Evolutionary conservation across 92 coral and sea anemone genomes (phyloP), one percentile per base, ranked within the genome.

Genomic region (Phenganax subtilis): DNA sequence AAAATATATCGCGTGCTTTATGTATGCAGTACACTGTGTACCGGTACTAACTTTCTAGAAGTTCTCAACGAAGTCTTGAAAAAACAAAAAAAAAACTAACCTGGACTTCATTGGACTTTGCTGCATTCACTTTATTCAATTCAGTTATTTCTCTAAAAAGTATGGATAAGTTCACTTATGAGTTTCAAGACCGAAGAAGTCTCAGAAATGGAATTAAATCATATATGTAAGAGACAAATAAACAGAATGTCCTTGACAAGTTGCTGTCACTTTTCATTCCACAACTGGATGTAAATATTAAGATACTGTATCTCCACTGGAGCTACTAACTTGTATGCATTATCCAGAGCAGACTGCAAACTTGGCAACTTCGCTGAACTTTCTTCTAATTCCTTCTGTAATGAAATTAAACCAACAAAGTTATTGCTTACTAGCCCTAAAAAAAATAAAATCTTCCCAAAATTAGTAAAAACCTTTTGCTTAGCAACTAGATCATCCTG

Each of bases 361-460:
- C 97, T 92, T 77, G 97, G 82, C n/a, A 87, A 72, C 82, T 90
- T 94, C 75, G 89, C 97, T 11, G 80, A 80, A 58, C 91, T 88
- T 74, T 94, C 98, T 55, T 94, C 98, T 55, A 94, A 82, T 58
- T 94, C 98, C 47, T 91, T 86, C 98, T 94, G 66, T 16, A 75
- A 81, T 14, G 51, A 16, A 56, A 47, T 27, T 10, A 61, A 64
- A 81, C 75, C 54, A 27, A 0, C 28, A 60, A 9, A 12, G 17
- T 44, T 15, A 80, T 61, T 14, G 6, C 3, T 59, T 59, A 59
- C 65, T 14, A 58, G 80, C 51, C 51, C 37, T 28, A 44, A 75
- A 30, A 28, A 54, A 14, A 14, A 37, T 37, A 27, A 8, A 15
- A 29, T 25, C 25, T 57, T 7, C 57, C 28, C 16, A 17, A 20